phyloP scores from a whole-genome alignment of 2,797 vertebrate genomes.

The Cirrhinus molitorella region DNA sequence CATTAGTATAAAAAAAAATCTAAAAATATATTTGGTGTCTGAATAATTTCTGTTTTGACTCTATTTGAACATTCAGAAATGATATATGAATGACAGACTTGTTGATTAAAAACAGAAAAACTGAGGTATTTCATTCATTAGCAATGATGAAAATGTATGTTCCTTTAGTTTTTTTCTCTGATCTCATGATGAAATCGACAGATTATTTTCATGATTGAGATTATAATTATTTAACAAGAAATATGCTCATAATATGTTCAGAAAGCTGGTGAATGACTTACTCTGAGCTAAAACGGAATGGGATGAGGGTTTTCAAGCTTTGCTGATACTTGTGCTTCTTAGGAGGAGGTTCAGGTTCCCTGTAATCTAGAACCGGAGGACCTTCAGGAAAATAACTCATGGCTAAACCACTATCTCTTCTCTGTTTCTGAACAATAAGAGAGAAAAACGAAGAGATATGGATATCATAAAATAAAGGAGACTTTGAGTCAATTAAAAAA shows the following conservation, averaged over 20 bases:
- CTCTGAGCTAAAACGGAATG: slow-evolving; percentile 72
- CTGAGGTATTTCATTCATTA: neutral
- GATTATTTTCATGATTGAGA: neutral
- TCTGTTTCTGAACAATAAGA: slow-evolving; percentile 46
- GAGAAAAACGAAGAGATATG: neutral
- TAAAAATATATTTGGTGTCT: too few species aligned
- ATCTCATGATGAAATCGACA: neutral
- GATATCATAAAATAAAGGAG: neutral
- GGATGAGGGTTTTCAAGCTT: slow-evolving; percentile 74
- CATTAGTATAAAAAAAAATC: too few species aligned
- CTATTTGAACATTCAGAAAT: neutral
- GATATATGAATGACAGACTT: neutral
- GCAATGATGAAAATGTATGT: neutral
- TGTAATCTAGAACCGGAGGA: slow-evolving; percentile 45
- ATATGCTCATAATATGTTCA: neutral
- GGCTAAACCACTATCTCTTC: slow-evolving; percentile 22
- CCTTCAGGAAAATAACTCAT: slow-evolving; percentile 45
- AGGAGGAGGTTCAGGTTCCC: slow-evolving; percentile 31
- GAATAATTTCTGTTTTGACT: too few species aligned
- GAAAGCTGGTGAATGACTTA: slow-evolving; percentile 59
- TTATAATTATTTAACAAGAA: neutral
- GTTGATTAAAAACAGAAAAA: neutral
- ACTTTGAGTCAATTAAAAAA: neutral
- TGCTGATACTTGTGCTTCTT: slow-evolving; percentile 68
- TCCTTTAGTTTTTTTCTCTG: neutral